Base-by-base conservation (phyloP, 2,797 vertebrate genomes). In the Thalassophryne amazonica region DNA sequence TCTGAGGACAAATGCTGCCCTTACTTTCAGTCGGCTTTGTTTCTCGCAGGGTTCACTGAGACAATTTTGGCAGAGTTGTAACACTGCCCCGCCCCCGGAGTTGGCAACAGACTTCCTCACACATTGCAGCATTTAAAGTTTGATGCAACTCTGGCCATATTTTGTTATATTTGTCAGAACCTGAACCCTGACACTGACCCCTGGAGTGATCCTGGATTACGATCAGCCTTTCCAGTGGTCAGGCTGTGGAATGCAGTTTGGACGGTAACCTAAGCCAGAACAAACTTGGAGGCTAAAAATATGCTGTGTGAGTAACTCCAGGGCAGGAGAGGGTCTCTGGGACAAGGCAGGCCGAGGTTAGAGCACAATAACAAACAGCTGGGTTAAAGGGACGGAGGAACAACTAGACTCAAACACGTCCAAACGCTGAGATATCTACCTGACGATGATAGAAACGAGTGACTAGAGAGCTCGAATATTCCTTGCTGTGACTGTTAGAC, bases 261-360 rank as follows among this genome's bases (percentile, higher is more conserved):
- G 63, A 70, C 67, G 84, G 88, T 78, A 87, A 88, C 77, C 45
- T 42, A 61, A 89, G 58, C 72, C 83, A 75, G 77, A 76, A 80
- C 75, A 89, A 88, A 88, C 76, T 13, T 11, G 23, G 19, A 32
- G 27, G 71, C 85, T 86, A 86, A 86, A 83, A 84, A 85, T 87
- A 86, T 46, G 63, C 51, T 57, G 54, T 51, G 55, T 57, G 54
- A 38, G 30, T 3, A 47, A 51, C 55, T 18, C 35, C 4, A 18
- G 15, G 53, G 29, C 23, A 15, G 18, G 45, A 57, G 61, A 46
- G 64, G 70, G 59, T 60, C 55, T 48, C 39, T 28, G 24, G 15
- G 21, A 10, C 32, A 17, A 53, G 41, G 17, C 35, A 38, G 16
- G 21, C 27, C 45, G 50, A 29, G 13, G 13, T 11, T 16, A 9